Conservation (phyloP, 1,140 invertebrate genomes). For the Meteorus sp. region DNA sequence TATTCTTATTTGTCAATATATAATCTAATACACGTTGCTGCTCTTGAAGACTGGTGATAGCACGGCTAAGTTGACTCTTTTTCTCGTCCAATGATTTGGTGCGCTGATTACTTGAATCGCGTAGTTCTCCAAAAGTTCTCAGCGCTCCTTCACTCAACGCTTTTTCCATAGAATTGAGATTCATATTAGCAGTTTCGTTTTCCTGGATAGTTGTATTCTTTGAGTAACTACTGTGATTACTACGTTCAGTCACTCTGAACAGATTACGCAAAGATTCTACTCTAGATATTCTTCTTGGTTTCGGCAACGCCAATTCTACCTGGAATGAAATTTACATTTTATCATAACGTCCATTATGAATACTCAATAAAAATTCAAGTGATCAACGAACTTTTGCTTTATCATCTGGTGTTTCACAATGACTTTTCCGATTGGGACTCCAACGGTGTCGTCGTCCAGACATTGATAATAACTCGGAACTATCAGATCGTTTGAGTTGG, state of each 20-base stretch:
- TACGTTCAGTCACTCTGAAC: constrained; percentile 45
- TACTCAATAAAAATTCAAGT: too few species aligned
- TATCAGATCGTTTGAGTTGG: constrained; percentile 64
- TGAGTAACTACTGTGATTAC: constrained; percentile 25
- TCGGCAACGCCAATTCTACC: constrained; percentile 31
- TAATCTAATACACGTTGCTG: constrained; percentile 42
- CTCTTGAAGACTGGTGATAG: constrained; percentile 49
- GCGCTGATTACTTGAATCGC: background rate
- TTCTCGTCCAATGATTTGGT: constrained; percentile 29
- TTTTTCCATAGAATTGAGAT: constrained; percentile 45
- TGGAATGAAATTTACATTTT: constrained; percentile 12
- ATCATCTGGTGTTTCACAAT: constrained; percentile 32
- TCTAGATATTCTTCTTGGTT: constrained; percentile 59
- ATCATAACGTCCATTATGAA: constrained; percentile 2
- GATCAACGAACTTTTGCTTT: constrained; percentile 43
- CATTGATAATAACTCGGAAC: constrained; percentile 60
- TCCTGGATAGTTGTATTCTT: constrained; percentile 40
- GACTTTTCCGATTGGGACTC: constrained; percentile 49
- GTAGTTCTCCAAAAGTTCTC: constrained; percentile 18
- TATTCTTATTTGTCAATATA: constrained; percentile 42
- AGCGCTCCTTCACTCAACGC: constrained; percentile 49
- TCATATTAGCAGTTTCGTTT: constrained; percentile 29
- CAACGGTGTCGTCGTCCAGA: constrained; percentile 54
- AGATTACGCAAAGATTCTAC: constrained; percentile 64
- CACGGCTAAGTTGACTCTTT: constrained; percentile 42